Conservation (phyloP, 2,113 vertebrate species). For the Promerops cafer region DNA sequence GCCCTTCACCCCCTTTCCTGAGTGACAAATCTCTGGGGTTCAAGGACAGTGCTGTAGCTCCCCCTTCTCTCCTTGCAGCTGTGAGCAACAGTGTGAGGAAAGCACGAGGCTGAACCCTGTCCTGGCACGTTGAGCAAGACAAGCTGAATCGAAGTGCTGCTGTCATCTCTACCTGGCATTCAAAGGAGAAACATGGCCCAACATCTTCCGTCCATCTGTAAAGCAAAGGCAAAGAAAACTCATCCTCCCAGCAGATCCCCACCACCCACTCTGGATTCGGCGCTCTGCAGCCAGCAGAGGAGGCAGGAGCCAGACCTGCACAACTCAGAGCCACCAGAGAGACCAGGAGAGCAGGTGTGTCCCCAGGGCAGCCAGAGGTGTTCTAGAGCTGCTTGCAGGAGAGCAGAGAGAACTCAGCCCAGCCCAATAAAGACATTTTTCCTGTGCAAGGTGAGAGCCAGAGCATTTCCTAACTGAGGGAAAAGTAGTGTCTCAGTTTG, state of each 20-base stretch:
- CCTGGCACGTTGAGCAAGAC: constrained; percentile 60
- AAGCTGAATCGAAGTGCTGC: constrained; percentile 54
- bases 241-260: constrained; percentile 4
- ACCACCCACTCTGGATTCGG: neutral
- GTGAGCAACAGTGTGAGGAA: constrained; percentile 44
- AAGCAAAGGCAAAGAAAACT: constrained; percentile 39
- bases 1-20: neutral
- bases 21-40: neutral
- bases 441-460: neutral
- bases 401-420: neutral
- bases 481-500: neutral
- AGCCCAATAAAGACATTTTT: neutral
- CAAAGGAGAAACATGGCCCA: constrained; percentile 63
- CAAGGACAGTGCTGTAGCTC: neutral
- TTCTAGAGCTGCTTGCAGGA: constrained; percentile 28
- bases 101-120: constrained; percentile 53
- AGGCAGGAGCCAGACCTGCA: neutral
- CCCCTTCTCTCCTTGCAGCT: constrained; percentile 31
- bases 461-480: neutral
- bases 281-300: constrained; percentile 19
- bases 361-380: neutral
- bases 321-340: neutral
- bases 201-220: constrained; percentile 52
- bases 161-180: constrained; percentile 56
- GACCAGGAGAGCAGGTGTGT: neutral